These are phyloP conservation scores for Ardeotis arabs DNA, from an alignment of 2,113 vertebrate species.

Conservation along the genomic window DNA sequence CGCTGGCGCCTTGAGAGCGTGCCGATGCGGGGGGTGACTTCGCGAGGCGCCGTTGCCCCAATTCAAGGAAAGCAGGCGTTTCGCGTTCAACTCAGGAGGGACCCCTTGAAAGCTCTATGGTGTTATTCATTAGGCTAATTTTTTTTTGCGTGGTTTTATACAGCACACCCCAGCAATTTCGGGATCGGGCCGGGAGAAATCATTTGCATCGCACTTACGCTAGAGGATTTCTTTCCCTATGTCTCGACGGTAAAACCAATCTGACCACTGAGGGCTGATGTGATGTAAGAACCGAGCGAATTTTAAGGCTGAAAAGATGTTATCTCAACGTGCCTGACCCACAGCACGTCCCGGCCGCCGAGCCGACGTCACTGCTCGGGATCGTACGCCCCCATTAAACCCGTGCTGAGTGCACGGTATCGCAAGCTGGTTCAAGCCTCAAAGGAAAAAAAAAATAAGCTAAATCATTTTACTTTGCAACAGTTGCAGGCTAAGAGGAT, in stretches of 20 bases:
- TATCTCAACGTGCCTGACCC: background rate
- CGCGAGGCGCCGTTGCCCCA: background rate
- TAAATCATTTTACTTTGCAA: background rate
- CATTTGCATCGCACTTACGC: background rate
- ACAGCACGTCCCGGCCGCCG: accelerated
- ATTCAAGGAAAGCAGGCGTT: background rate
- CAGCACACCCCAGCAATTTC: background rate
- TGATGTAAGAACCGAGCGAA: accelerated
- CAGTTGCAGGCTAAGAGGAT: background rate
- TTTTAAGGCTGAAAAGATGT: background rate
- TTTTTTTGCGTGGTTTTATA: background rate
- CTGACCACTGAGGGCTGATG: background rate
- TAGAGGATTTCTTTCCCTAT: background rate
- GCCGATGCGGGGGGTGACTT: accelerated
- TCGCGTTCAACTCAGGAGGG: background rate
- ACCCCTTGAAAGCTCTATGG: background rate
- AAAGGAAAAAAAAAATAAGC: background rate
- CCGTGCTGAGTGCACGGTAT: background rate
- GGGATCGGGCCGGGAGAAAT: background rate
- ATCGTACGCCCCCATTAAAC: background rate
- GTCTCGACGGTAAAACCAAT: background rate
- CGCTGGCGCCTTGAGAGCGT: background rate
- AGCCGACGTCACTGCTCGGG: background rate
- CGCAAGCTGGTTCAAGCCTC: background rate
- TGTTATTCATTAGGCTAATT: background rate